Conservation (phyloP, 2,113 vertebrate genomes). For the Oncorhynchus tshawytscha region DNA sequence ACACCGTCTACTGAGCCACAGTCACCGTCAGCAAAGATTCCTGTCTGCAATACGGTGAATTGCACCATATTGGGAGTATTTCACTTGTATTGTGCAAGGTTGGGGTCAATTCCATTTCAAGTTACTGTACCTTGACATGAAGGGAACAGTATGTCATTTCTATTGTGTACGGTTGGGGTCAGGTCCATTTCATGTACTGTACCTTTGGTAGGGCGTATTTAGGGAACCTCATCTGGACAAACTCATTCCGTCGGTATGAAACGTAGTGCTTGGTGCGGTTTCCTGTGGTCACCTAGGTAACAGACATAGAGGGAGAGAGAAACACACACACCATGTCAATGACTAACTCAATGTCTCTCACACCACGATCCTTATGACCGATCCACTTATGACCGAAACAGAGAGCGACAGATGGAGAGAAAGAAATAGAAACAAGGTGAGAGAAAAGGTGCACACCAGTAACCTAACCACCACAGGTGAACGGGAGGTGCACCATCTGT, state of each 20-base stretch:
- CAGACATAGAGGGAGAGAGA: not conserved
- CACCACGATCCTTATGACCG: too few species aligned
- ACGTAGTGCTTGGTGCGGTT: conserved; percentile 90
- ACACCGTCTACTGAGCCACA: conserved; percentile 43
- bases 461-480: not conserved
- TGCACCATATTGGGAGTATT: not conserved
- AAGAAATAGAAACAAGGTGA: not conserved
- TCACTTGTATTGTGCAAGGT: not conserved
- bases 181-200: too few species aligned
- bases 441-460: not conserved
- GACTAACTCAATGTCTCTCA: too few species aligned
- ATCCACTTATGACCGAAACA: not conserved
- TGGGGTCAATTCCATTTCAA: not conserved
- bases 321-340: not conserved
- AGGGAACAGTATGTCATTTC: too few species aligned
- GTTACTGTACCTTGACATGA: conserved; percentile 14
- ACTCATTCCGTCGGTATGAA: conserved; percentile 83
- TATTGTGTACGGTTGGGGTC: too few species aligned
- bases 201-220: conserved; percentile 94
- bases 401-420: not conserved
- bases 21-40: conserved; percentile 32
- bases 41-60: not conserved
- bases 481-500: conserved; percentile 21
- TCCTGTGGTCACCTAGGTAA: conserved; percentile 80
- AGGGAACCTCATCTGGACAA: conserved; percentile 91